Evolutionary conservation across 2,797 vertebrate species (phyloP), one percentile per base, ranked within the genome.

Genomic region (Channallabes apus): DNA sequence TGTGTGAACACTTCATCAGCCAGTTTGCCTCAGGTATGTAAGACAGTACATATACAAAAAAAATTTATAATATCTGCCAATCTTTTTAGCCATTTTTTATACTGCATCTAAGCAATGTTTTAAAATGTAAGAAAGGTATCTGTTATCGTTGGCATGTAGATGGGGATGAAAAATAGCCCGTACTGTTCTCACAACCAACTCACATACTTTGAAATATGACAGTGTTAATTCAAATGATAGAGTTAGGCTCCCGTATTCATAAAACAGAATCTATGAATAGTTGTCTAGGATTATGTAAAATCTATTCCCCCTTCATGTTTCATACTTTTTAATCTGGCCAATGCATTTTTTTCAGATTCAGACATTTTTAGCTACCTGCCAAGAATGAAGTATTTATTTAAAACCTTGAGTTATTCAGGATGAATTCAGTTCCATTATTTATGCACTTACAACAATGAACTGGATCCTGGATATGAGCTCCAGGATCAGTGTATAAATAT

Each of bases 131-230:
- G 38, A 64, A n/a, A n/a, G 20, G 72, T 77, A 84, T 80, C 80
- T 83, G 76, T 59, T 35, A 11, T 64, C 83, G 69, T 46, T 71
- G 27, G n/a, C 51, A 79, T 73, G 32, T 59, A 46, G 58, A 51
- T 77, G 20, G n/a, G 62, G 59, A 75, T 82, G 18, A 59, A 51
- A 68, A 32, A n/a, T 79, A 80, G 84, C 76, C 80, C 24, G 72
- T 84, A 72, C 46, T 29, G 32, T 72, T 46, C 78, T 27, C 68
- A 58, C 69, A 64, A 67, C 85, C 68, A 62, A 76, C 87, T 71
- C 67, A 82, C 61, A 46, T 56, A 24, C 22, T 58, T 20, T 67
- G 12, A 20, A 56, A 29, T 46, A 29, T 75, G 46, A 15, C 15
- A 29, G 6, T 82, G 54, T 32, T 79, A 65, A 58, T 85, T 72